Evolutionary conservation across 2,888 invertebrate species (phyloP).

Genomic region (Drosophila merina): DNA sequence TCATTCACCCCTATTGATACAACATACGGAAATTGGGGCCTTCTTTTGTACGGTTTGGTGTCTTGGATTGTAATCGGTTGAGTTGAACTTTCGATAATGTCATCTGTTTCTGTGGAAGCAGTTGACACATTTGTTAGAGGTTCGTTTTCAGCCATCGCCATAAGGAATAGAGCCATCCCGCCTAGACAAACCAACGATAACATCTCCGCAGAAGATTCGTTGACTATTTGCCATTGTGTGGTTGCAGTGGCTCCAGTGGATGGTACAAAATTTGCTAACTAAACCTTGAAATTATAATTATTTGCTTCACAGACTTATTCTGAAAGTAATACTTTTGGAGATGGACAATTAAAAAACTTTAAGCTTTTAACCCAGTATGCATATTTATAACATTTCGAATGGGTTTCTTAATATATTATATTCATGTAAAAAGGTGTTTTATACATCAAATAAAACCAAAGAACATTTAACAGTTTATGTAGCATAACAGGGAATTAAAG

Average conservation of each 20-base stretch:
- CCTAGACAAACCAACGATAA: neutral
- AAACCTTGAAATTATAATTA: constrained; percentile 4
- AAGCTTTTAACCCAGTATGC: neutral
- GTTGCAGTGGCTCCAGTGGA: neutral
- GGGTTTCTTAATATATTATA: neutral
- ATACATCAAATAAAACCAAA: neutral
- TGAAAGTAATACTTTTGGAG: neutral
- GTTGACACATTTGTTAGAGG: neutral
- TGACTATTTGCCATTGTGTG: neutral
- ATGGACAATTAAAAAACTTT: neutral
- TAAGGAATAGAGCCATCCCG: neutral
- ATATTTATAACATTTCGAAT: neutral
- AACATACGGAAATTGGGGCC: constrained; percentile 44
- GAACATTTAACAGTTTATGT: neutral
- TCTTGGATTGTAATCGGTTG: neutral
- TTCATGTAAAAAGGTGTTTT: neutral
- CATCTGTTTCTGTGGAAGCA: too few species aligned
- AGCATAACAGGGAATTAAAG: neutral
- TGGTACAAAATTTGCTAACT: neutral
- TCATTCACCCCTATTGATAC: constrained; percentile 59
- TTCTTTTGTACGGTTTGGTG: neutral
- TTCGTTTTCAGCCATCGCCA: neutral
- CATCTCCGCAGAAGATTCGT: neutral
- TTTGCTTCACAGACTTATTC: neutral
- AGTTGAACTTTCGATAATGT: neutral